Base-by-base conservation (phyloP, 2,113 vertebrate species). In the Corythoichthys intestinalis region DNA sequence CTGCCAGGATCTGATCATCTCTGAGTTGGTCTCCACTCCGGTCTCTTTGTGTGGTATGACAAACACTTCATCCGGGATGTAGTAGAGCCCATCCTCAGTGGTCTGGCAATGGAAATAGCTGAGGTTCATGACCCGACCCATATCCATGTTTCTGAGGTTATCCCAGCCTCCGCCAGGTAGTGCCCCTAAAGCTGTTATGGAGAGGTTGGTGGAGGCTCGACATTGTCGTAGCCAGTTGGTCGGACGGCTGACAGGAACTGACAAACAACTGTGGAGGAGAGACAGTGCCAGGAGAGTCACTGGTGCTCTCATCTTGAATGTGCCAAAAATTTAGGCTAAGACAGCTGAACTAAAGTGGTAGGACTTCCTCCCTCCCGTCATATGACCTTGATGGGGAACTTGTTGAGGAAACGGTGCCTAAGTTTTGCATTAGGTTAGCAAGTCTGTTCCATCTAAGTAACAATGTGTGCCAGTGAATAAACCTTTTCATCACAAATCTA, bases 111-210 rank as follows among this genome's bases (percentile, higher is more conserved):
- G 86, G 0, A 69, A 88, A 77, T 94, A 98, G 68, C 85, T 92
- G 69, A 94, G 62, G 63, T 86, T 91, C 90, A 96, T 91, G 65
- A 98, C 96, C 65, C 91, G 91, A 2, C 94, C 94, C 92, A 93
- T 92, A 65, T 98, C 96, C 70, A 94, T 1, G 71, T 98, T 97
- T 0, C 94, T 87, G 44, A 98, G 92, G 53, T 98, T 98, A 75
- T 98, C 96, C 96, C 95, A 98, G 39, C 96, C 96, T 0, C 95
- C 94, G 0, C 96, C 96, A 0, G 95, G 96, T 44, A 98, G 86
- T 60, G 95, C 96, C 78, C 95, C 95, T 73, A 98, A 81, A 0
- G 91, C 85, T 0, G 93, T 81, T 20, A 92, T 59, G 2, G 90
- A 89, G 64, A 83, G 44, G 66, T 83, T 74, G 65, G 77, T 67